phyloP scores from a whole-genome alignment of 2,888 invertebrate species.

The Drosophila rubida region DNA sequence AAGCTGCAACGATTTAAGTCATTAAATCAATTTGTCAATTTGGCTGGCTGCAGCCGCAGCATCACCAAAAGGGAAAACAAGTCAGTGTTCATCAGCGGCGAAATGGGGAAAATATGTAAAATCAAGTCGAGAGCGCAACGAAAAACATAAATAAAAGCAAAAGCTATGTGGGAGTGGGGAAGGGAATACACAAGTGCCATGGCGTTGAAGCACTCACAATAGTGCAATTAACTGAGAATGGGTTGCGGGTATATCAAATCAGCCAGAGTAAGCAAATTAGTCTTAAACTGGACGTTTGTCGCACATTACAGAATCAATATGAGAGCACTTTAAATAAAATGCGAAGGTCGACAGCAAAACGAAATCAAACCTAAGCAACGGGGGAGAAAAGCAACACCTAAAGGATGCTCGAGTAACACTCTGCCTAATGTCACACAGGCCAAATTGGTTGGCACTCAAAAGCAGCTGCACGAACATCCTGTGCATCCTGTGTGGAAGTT shows the following conservation, averaged over 20 bases:
- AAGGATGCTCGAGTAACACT: conserved; percentile 40
- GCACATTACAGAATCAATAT: conserved; percentile 28
- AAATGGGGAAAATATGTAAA: conserved; percentile 64
- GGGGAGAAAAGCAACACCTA: conserved; percentile 5
- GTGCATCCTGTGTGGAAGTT: conserved; percentile 62
- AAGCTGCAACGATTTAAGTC: conserved; percentile 54
- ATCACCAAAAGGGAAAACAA: conserved; percentile 11
- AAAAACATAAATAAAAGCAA: conserved; percentile 14
- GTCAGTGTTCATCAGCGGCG: conserved; percentile 23
- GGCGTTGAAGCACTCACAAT: conserved; percentile 16
- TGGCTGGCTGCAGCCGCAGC: conserved; percentile 13
- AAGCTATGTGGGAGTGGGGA: not conserved
- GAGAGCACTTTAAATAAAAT: conserved; percentile 9
- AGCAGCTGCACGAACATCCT: conserved; percentile 75
- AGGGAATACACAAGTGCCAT: not conserved
- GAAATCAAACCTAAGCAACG: conserved; percentile 42
- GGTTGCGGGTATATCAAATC: conserved; percentile 24
- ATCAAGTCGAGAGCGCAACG: not conserved
- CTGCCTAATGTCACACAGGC: conserved; percentile 62
- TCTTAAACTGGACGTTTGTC: conserved; percentile 21
- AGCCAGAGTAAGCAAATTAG: conserved; percentile 29
- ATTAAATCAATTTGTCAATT: conserved; percentile 63
- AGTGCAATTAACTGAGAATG: conserved; percentile 34
- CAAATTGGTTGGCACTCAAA: conserved; percentile 60
- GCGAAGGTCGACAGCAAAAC: conserved; percentile 27